Conservation (phyloP, 2,888 invertebrate genomes). For the Melinaea marsaeus region DNA sequence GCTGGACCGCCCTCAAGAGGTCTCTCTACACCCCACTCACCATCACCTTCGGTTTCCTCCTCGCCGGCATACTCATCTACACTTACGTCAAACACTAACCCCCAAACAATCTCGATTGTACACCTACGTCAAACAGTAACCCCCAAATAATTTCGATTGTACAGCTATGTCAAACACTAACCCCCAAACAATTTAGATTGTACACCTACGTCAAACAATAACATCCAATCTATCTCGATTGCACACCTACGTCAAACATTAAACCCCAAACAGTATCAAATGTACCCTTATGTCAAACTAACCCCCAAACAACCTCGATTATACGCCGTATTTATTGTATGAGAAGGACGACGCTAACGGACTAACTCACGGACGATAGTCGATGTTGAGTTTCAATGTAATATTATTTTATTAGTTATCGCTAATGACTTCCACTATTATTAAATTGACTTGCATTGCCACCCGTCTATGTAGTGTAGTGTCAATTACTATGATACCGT, state of each 20-base stretch:
- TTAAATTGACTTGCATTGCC: background rate
- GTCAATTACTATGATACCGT: constrained; percentile 22
- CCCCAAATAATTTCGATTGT: constrained; percentile 34
- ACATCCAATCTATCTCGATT: constrained; percentile 11
- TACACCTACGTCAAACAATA: constrained; percentile 77
- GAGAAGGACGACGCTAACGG: background rate
- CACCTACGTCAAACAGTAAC: constrained; percentile 69
- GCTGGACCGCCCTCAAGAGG: constrained; percentile 87
- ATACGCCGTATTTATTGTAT: constrained; percentile 17
- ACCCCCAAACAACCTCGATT: constrained; percentile 12
- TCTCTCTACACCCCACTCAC: constrained; percentile 86
- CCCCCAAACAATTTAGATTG: constrained; percentile 1
- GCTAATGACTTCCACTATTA: no score
- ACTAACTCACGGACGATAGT: no score
- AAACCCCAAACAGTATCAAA: constrained; percentile 29
- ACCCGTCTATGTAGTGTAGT: constrained; percentile 14
- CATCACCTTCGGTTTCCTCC: constrained; percentile 82
- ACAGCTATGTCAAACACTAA: constrained; percentile 75
- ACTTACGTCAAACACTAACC: constrained; percentile 72
- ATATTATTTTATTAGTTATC: no score
- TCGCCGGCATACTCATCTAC: constrained; percentile 82
- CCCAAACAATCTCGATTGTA: constrained; percentile 1
- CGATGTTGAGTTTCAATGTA: no score
- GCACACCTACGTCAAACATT: constrained; percentile 74
- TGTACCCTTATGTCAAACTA: constrained; percentile 76